phyloP scores from a whole-genome alignment of 2,888 invertebrate species.

The Oxytorus armatus region DNA sequence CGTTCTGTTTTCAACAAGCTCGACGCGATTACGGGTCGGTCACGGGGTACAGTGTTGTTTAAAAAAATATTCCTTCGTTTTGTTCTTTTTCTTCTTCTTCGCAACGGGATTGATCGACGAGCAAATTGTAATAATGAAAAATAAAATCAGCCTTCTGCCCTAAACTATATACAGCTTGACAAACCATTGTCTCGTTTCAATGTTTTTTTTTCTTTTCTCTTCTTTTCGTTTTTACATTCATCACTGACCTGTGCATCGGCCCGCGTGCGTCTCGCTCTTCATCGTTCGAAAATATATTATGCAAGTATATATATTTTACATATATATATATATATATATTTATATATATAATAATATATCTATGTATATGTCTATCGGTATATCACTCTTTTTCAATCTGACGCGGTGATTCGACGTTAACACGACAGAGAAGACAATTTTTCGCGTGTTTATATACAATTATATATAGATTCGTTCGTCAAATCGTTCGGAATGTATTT shows the following conservation, averaged over 20 bases:
- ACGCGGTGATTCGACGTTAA: constrained; percentile 46
- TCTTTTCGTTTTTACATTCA: neutral
- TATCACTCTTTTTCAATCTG: constrained; percentile 44
- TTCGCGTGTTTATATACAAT: constrained; percentile 27
- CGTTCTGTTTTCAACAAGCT: constrained; percentile 17
- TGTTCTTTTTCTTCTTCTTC: constrained; percentile 20
- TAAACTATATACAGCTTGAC: constrained; percentile 63
- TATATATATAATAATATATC: constrained; percentile 51
- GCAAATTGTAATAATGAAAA: constrained; percentile 19
- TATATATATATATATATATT: no score
- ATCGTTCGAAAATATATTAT: constrained; percentile 70
- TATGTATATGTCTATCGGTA: constrained; percentile 40
- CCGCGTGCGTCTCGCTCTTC: constrained; percentile 42
- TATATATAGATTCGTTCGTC: constrained; percentile 18
- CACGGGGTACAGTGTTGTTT: constrained; percentile 23
- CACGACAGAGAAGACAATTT: constrained; percentile 25
- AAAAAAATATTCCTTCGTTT: neutral
- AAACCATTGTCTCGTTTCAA: constrained; percentile 14
- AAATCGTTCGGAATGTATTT: constrained; percentile 35
- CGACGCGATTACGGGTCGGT: constrained; percentile 35
- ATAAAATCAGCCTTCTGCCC: constrained; percentile 18
- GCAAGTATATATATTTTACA: constrained; percentile 64
- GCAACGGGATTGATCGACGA: constrained; percentile 27
- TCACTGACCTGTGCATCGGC: constrained; percentile 38
- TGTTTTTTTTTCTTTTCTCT: neutral